Percentiles rank a stretch among this genome's conserved stretches.
phyloP scores from a whole-genome alignment of 2,797 vertebrate species.

The Parambassis ranga region DNA sequence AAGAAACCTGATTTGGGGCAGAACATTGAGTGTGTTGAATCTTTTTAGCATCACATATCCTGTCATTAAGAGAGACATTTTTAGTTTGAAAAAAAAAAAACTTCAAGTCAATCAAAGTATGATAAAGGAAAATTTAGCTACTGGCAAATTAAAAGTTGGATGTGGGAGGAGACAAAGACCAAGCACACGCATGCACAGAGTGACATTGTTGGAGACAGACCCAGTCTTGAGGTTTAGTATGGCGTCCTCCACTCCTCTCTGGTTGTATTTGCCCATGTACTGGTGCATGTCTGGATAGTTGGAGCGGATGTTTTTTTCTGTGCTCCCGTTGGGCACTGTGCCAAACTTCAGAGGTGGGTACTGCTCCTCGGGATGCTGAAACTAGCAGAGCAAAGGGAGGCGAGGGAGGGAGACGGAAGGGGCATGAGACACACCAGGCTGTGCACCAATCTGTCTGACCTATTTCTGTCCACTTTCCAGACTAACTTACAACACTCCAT shows the following conservation, averaged over 20 bases:
- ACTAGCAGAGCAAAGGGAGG: constrained; percentile 78
- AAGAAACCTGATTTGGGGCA: no score
- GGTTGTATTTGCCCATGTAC: constrained; percentile 96
- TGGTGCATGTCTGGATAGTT: constrained; percentile 96
- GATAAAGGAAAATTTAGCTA: not conserved
- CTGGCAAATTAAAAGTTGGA: not conserved
- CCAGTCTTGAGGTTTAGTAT: constrained; percentile 92
- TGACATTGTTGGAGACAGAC: constrained; percentile 72
- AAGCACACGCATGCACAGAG: not conserved
- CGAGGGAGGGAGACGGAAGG: constrained; percentile 45
- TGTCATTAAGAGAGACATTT: no score
- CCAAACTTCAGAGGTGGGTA: constrained; percentile 94
- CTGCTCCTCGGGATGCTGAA: constrained; percentile 95
- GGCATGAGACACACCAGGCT: constrained; percentile 64
- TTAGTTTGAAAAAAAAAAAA: no score
- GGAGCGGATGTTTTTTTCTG: constrained; percentile 96
- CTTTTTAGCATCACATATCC: no score
- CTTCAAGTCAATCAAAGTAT: no score
- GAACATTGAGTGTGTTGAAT: no score
- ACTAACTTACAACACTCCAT: constrained; percentile 53
- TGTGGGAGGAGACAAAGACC: not conserved
- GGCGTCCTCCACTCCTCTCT: constrained; percentile 92
- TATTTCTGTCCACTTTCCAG: constrained; percentile 73
- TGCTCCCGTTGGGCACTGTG: constrained; percentile 95
- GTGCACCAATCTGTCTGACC: constrained; percentile 76